phyloP scores from a whole-genome alignment of 2,888 invertebrate species.

The Apodemia mormo region DNA sequence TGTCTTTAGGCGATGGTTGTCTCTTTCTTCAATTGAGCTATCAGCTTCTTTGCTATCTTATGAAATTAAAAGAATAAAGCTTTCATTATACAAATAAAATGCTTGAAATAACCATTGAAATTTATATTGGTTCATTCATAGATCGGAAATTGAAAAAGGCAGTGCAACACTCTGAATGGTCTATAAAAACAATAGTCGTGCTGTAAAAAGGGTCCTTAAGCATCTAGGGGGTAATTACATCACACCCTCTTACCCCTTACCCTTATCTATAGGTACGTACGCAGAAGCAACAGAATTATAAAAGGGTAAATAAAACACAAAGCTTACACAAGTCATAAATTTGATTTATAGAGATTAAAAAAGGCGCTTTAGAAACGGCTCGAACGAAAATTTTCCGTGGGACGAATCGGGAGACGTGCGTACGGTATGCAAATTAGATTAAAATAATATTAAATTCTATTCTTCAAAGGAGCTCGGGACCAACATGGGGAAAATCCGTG shows the following conservation, averaged over 20 bases:
- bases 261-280: conserved; percentile 44
- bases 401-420: conserved; percentile 76
- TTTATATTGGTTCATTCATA: conserved; percentile 9
- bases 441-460: neutral
- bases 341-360: conserved; percentile 83
- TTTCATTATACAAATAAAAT: neutral
- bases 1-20: too few relatives aligned
- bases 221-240: conserved; percentile 28
- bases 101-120: neutral
- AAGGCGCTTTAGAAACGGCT: conserved; percentile 81
- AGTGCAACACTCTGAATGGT: conserved; percentile 7
- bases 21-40: too few relatives aligned
- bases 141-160: conserved; percentile 17
- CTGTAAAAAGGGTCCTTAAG: conserved; percentile 17
- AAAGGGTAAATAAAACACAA: conserved; percentile 82
- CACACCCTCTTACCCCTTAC: conserved; percentile 33
- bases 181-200: conserved; percentile 17
- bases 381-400: conserved; percentile 80
- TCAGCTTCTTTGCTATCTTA: too few relatives aligned
- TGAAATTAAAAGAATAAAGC: neutral
- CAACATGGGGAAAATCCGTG: too few relatives aligned
- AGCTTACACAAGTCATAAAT: conserved; percentile 82
- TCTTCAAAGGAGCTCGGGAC: too few relatives aligned
- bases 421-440: conserved; percentile 48
- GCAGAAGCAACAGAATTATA: conserved; percentile 74